These are phyloP conservation scores for Alaudala cheleensis DNA, from an alignment of 2,113 vertebrate genomes.

Conservation along the genomic window DNA sequence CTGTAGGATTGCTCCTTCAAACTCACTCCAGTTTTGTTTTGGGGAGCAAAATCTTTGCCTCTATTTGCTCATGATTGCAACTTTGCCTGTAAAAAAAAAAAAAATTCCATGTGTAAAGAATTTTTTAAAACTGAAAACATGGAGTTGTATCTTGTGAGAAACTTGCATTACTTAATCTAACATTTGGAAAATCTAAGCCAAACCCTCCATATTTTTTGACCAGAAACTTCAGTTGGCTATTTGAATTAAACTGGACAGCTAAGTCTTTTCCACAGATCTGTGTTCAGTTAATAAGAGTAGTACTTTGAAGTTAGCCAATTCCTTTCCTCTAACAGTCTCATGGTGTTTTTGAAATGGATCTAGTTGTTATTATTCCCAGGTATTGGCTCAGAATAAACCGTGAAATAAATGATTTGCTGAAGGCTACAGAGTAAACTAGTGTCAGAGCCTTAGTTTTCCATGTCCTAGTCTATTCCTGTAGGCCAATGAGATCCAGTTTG, in stretches of 20 bases:
- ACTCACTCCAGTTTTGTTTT: neutral
- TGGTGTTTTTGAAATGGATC: constrained; percentile 9
- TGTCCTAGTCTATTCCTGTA: neutral
- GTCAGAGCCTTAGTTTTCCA: neutral
- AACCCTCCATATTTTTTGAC: neutral
- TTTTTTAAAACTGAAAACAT: neutral
- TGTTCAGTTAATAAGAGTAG: constrained; percentile 9
- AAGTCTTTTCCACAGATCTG: constrained; percentile 22
- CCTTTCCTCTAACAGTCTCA: constrained; percentile 2
- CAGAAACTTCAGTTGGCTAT: neutral
- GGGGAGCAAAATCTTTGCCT: neutral
- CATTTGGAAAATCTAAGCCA: constrained; percentile 16
- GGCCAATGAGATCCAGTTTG: neutral
- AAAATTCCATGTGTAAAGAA: neutral
- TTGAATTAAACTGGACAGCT: constrained; percentile 10
- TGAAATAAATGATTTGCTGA: constrained; percentile 6
- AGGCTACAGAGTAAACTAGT: neutral
- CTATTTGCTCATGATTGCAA: neutral
- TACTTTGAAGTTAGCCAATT: constrained; percentile 47
- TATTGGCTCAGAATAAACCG: neutral
- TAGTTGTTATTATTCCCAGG: constrained; percentile 1
- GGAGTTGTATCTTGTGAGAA: neutral
- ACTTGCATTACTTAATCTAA: neutral
- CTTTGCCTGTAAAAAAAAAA: neutral
- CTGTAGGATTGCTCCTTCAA: neutral